Percentiles rank a stretch among this genome's conserved stretches.
These are phyloP conservation scores for Graptemys geographica DNA, from an alignment of 2,797 vertebrate species.

Conservation along the genomic window DNA sequence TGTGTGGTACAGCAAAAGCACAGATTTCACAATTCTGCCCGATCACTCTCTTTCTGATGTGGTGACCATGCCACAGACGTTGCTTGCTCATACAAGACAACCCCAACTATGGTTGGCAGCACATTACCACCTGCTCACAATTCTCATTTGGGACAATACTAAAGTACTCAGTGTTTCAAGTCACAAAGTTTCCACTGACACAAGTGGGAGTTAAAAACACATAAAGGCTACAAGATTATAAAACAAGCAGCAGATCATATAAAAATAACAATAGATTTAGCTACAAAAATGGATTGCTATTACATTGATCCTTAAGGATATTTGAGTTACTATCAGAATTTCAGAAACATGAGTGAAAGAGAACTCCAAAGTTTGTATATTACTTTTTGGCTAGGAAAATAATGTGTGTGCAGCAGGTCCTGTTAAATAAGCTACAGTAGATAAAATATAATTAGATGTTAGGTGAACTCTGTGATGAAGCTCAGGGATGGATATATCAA, in stretches of 20 bases:
- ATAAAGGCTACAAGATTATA: background rate
- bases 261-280: background rate
- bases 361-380: rapidly evolving
- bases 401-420: background rate
- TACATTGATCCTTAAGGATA: background rate
- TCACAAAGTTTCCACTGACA: background rate
- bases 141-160: rapidly evolving
- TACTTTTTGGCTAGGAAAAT: background rate
- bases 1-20: background rate
- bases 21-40: background rate
- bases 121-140: background rate
- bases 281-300: background rate
- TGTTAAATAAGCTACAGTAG: background rate
- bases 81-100: background rate
- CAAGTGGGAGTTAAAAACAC: background rate
- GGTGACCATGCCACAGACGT: rapidly evolving
- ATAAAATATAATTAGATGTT: background rate
- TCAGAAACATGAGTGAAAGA: background rate
- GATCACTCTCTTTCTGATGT: background rate
- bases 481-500: background rate
- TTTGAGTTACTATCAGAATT: background rate
- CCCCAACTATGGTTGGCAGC: rapidly evolving
- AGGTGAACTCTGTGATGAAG: background rate
- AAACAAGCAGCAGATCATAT: background rate
- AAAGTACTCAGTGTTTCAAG: background rate